Conservation (phyloP, 2,888 invertebrate species). For the Cantharis lateralis region DNA sequence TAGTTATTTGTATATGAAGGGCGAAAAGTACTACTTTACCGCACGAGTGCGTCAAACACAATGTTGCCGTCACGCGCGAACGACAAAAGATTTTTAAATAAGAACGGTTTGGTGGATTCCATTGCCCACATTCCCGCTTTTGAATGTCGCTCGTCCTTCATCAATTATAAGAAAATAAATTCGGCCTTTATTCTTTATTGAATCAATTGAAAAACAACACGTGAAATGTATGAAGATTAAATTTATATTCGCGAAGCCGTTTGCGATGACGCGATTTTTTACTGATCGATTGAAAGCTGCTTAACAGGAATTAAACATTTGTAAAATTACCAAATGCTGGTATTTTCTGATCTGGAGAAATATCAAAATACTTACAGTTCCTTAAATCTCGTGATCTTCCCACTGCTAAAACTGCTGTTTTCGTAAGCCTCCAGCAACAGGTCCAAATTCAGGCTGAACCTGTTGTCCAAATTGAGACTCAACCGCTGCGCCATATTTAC, state of each 20-base stretch:
- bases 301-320: neutral
- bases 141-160: no score
- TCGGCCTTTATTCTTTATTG: neutral
- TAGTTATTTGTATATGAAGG: no score
- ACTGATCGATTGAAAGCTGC: neutral
- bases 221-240: neutral
- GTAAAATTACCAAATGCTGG: no score
- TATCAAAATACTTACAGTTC: neutral
- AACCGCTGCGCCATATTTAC: neutral
- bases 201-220: neutral
- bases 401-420: neutral
- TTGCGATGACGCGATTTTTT: neutral
- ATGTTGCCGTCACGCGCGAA: no score
- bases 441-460: neutral
- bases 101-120: no score
- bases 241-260: no score
- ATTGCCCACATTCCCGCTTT: no score
- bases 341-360: no score
- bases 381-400: neutral
- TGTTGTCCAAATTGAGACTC: neutral
- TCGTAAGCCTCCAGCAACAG: neutral
- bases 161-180: neutral
- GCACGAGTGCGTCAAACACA: no score
- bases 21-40: no score
- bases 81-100: no score